Base-by-base conservation (phyloP, 2,888 invertebrate genomes). In the Eristalis intricaria region DNA sequence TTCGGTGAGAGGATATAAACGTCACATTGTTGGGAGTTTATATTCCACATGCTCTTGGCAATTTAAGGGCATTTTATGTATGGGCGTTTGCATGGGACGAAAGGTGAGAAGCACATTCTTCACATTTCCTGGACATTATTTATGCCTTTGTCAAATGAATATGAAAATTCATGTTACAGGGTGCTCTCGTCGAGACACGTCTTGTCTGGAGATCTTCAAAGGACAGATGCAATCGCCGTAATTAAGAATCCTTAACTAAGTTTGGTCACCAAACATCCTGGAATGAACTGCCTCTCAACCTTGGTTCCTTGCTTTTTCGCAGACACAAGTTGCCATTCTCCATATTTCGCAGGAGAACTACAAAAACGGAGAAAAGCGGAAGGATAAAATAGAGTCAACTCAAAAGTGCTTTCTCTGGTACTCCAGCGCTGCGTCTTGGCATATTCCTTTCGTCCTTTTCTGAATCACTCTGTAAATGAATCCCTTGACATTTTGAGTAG, bases 401-500 rank as follows among this genome's bases (percentile, higher is more conserved):
- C 58, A 69, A 86, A 86, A 78, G 86, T 82, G 82, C 50, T 50
- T 19, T 82, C 77, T 38, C 69, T 73, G 68, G 77, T 70, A 70
- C 78, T 66, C 70, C 60, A 13, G 26, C 60, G 5, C 23, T 26
- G 80, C 56, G 68, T 80, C 73, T 50, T 80, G 68, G 60, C 43
- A 15, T 65, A 35, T 73, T 73, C 68, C 64, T 26, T 23, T 43
- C 69, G 19, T 77, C 65, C 69, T 68, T 71, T 78, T 78, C 43
- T 66, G 83, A 75, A 86, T 78, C 77, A 82, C 86, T 86, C 86
- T 86, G 78, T 82, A 86, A 82, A 86, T 82, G 82, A 86, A 86
- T 86, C 86, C 86, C 82, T 82, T 82, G 86, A 86, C 86, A 86
- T 86, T 86, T 86, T 86, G 78, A 86, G 82, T 78, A 86, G 78